These are phyloP conservation scores for Donacobius atricapilla DNA, from an alignment of 2,113 vertebrate species.

Conservation along the genomic window DNA sequence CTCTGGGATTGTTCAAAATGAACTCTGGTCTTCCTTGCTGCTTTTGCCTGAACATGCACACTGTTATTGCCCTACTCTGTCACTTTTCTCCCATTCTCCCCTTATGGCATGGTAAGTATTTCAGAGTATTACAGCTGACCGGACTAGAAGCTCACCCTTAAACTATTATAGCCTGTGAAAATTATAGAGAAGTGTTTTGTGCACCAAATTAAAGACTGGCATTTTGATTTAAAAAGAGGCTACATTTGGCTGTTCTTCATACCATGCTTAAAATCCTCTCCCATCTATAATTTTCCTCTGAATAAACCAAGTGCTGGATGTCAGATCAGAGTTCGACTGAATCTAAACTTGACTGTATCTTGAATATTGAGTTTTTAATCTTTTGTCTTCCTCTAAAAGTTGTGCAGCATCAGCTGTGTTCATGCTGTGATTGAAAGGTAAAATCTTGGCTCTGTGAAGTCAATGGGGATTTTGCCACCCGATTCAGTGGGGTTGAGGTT, in stretches of 20 bases:
- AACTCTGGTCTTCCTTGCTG: not conserved
- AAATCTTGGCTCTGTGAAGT: not conserved
- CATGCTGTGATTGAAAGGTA: not conserved
- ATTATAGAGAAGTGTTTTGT: not conserved
- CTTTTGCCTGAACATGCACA: not conserved
- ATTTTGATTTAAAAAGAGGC: not conserved
- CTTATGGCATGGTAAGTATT: not conserved
- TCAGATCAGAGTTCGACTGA: not conserved
- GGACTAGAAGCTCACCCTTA: not conserved
- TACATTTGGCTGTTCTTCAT: not conserved
- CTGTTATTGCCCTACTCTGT: not conserved
- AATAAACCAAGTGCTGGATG: not conserved
- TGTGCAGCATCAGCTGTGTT: not conserved
- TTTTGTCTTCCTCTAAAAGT: not conserved
- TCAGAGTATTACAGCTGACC: not conserved
- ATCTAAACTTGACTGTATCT: not conserved
- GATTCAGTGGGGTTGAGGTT: not conserved
- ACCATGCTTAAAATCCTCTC: not conserved
- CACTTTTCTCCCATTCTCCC: not conserved
- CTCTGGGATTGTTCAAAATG: not conserved
- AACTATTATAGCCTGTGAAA: not conserved
- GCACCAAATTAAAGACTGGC: not conserved
- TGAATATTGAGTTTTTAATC: not conserved
- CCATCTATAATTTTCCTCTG: slow-evolving; percentile 8
- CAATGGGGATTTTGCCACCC: not conserved